Percentiles rank a stretch among this genome's conserved stretches.
Evolutionary conservation across 2,888 invertebrate species (phyloP).

Genomic region (Isoperla grammatica): DNA sequence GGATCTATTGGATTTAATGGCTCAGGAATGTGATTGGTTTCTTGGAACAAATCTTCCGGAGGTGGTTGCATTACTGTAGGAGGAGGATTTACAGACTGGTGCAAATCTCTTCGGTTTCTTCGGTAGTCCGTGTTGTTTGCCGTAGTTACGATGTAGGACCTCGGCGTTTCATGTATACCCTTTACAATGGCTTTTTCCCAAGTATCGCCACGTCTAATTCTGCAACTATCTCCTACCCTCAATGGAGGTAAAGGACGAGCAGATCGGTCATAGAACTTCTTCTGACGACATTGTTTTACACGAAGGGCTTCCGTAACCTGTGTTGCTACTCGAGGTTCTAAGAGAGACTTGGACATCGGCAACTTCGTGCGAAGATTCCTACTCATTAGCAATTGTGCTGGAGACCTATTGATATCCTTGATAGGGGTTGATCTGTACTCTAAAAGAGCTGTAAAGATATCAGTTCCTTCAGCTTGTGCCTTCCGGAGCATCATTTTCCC

Average conservation of each 20-base stretch:
- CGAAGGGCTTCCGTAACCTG: not conserved
- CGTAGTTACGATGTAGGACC: conserved; percentile 3
- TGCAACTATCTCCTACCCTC: not conserved
- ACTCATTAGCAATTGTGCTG: conserved; percentile 4
- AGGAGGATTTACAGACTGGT: not conserved
- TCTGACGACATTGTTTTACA: not conserved
- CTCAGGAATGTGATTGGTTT: too few species aligned
- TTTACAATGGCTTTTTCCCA: not conserved
- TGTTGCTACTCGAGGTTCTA: not conserved
- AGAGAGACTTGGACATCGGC: not conserved
- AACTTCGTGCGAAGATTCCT: not conserved
- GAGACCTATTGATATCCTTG: not conserved
- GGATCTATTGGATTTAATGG: too few species aligned
- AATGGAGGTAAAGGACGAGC: not conserved
- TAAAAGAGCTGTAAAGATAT: conserved; percentile 14
- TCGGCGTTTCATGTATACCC: not conserved
- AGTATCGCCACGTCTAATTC: too few species aligned
- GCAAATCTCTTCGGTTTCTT: conserved; percentile 8
- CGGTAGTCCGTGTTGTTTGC: not conserved
- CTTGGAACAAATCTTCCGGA: too few species aligned
- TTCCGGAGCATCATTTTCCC: conserved; percentile 32
- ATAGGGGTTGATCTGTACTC: conserved; percentile 15
- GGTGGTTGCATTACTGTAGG: not conserved
- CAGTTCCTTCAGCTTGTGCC: conserved; percentile 16
- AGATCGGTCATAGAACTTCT: conserved; percentile 4